Evolutionary conservation across 2,888 invertebrate species (phyloP).

Genomic region (Pyrocoelia pectoralis): DNA sequence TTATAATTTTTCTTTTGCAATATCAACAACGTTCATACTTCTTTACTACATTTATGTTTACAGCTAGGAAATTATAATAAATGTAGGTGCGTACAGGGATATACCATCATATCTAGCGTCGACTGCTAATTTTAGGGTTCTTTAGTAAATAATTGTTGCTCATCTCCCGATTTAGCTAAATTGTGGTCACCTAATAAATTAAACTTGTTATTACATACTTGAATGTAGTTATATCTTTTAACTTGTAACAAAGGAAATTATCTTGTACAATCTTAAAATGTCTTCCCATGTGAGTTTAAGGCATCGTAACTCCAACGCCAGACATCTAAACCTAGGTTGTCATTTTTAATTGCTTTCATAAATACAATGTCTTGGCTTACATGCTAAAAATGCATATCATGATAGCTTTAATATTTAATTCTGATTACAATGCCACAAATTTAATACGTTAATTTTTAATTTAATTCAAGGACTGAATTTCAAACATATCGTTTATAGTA

Average conservation of each 20-base stretch:
- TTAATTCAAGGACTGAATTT: conserved; percentile 48
- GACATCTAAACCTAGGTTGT: conserved; percentile 23
- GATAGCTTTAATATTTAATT: conserved; percentile 53
- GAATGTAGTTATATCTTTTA: conserved; percentile 18
- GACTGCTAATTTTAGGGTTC: conserved; percentile 55
- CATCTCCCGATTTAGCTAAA: neutral
- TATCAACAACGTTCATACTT: no score
- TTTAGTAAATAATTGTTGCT: neutral
- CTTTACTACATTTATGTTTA: no score
- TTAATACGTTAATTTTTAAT: conserved; percentile 26
- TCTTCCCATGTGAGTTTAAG: conserved; percentile 55
- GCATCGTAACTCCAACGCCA: conserved; percentile 29
- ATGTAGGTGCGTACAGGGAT: conserved; percentile 38
- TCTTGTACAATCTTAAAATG: conserved; percentile 58
- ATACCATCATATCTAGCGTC: conserved; percentile 57
- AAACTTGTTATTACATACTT: conserved; percentile 1
- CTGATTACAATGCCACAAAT: conserved; percentile 27
- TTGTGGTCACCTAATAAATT: conserved; percentile 11
- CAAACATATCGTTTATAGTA: conserved; percentile 51
- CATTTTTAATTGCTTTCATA: conserved; percentile 17
- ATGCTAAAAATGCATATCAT: conserved; percentile 59
- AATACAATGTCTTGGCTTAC: conserved; percentile 53
- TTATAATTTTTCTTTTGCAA: no score
- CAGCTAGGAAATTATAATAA: conserved; percentile 2
- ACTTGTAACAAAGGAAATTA: conserved; percentile 42